phyloP scores from a whole-genome alignment of 2,113 vertebrate species.

The Chloebia gouldiae region DNA sequence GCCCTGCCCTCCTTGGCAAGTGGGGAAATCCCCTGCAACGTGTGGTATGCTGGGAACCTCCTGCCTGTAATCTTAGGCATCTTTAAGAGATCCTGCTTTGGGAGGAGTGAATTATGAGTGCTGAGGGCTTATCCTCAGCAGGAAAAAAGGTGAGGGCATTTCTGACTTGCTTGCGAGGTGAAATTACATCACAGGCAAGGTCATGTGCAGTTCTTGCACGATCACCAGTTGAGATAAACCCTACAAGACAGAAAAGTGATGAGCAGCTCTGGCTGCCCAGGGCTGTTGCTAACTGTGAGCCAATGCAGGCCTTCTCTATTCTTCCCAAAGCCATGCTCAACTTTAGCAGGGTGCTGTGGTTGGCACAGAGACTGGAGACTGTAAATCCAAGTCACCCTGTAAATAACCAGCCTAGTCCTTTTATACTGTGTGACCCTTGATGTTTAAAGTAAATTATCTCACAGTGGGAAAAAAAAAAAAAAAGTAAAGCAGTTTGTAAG shows the following conservation, averaged over 20 bases:
- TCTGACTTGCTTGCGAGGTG: neutral
- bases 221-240: neutral
- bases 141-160: neutral
- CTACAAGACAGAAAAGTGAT: neutral
- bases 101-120: neutral
- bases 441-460: neutral
- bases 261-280: neutral
- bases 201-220: neutral
- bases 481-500: neutral
- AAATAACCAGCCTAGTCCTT: neutral
- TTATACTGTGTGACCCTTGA: neutral
- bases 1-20: neutral
- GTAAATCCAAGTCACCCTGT: neutral
- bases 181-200: neutral
- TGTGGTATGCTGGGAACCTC: conserved; percentile 30
- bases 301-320: neutral
- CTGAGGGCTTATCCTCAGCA: neutral
- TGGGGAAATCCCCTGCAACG: conserved; percentile 15
- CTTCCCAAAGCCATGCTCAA: neutral
- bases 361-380: neutral
- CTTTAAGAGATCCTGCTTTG: neutral
- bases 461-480: neutral
- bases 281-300: neutral
- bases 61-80: neutral
- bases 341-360: neutral